Conservation (phyloP, 2,888 invertebrate species). For the Hydrotaea cyrtoneurina region DNA sequence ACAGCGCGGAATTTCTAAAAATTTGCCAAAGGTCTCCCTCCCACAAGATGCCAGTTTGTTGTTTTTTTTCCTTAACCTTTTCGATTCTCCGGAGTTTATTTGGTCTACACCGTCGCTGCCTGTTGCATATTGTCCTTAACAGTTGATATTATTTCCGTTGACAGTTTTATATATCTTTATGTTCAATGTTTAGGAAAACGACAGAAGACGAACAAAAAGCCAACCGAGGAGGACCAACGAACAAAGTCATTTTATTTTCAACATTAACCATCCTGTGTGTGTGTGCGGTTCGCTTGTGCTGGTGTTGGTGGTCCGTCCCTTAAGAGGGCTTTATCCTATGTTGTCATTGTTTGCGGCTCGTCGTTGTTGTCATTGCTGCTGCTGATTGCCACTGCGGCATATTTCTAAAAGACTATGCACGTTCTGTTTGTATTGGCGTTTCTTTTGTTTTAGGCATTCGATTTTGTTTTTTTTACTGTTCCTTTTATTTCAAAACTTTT, state of each 20-base stretch:
- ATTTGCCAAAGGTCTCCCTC: background rate
- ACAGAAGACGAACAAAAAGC: background rate
- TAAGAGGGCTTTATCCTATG: conserved; percentile 29
- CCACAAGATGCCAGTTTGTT: background rate
- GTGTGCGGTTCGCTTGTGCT: background rate
- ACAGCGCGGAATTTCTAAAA: no score
- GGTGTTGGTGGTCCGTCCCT: conserved; percentile 9
- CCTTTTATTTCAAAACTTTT: background rate
- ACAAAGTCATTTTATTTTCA: conserved; percentile 21
- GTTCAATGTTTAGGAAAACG: conserved; percentile 51
- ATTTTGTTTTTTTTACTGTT: conserved; percentile 15
- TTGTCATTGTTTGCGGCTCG: conserved; percentile 47
- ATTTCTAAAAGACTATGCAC: conserved; percentile 59
- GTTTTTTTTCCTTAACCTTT: background rate
- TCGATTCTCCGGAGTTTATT: background rate
- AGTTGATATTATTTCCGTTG: conserved; percentile 52
- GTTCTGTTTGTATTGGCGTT: conserved; percentile 21
- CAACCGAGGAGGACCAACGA: background rate
- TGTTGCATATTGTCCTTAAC: conserved; percentile 52
- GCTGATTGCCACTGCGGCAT: conserved; percentile 68
- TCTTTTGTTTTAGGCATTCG: conserved; percentile 37
- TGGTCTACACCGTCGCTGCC: conserved; percentile 7
- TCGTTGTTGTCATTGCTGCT: conserved; percentile 58
- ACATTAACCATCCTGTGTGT: conserved; percentile 45
- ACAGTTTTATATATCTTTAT: conserved; percentile 67